Evolutionary conservation across 2,888 invertebrate species (phyloP), one percentile per base, ranked within the genome.

Genomic region (Dascillus cervinus): DNA sequence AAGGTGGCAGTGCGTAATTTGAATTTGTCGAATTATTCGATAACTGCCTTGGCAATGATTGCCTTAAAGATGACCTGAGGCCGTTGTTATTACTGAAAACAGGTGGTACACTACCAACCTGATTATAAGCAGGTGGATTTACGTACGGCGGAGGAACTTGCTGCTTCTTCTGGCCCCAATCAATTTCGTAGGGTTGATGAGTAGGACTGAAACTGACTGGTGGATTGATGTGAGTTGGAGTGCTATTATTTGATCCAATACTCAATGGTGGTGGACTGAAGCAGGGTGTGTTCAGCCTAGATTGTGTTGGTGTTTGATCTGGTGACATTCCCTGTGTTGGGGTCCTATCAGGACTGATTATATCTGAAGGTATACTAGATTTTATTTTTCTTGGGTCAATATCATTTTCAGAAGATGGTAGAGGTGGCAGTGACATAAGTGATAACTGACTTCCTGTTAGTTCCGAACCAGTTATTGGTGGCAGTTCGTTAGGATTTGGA

Each of bases 391-490:
- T 58, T 4, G 69, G 70, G 13, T 66, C 66, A 3, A 53, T 52
- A 17, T 57, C 54, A 5, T 43, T 41, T 32, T 32, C 37, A 70
- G 67, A 43, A 70, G 68, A 46, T 68, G 36, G 37, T 1, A 83
- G 83, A 4, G 84, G 86, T 4, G 86, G 86, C 20, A 85, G 62
- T 22, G 82, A 83, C 48, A 72, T 73, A 36, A 79, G 55, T 25
- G 77, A 78, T 14, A 84, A 62, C 52, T 81, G 80, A 3, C 85
- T 84, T 3, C 82, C 84, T 6, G 75, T 72, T 4, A 80, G 62
- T 37, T 80, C 78, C 26, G 67, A 67, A 2, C 66, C 66, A 22
- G 67, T 62, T 50, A 71, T 66, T 6, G 67, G 60, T 3, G 72
- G 69, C 11, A 73, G 50, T 39, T 73, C 73, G 29, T 64, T 66